Base-by-base conservation (phyloP, 2,113 vertebrate genomes). In the Prunella himalayana region DNA sequence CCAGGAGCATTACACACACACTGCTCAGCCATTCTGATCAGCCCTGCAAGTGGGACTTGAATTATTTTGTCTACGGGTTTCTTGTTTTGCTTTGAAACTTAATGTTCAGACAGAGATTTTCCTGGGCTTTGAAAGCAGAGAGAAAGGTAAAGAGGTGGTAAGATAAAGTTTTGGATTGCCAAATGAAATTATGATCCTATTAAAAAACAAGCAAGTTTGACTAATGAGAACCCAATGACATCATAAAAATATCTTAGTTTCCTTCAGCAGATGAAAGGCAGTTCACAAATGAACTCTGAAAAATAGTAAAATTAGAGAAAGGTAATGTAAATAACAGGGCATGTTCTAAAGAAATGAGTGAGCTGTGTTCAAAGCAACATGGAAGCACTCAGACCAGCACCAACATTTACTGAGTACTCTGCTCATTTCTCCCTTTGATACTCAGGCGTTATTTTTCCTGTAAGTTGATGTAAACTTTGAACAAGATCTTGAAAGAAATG, bases 341-440 rank as follows among this genome's bases (percentile, higher is more conserved):
- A 53, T 9, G 13, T 70, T 94, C 88, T 91, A 70, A 95, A 78
- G 89, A 89, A 83, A 8, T 42, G 73, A 92, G 66, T 4, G 51
- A 95, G 79, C 60, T 68, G n/a, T 70, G 51, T 83, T 95, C n/a
- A 78, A 82, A 53, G 66, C 69, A 92, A 78, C 23, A 3, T 86
- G 82, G 82, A 90, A 95, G 82, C 79, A 94, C 76, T 96, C 93
- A 96, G 82, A 93, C n/a, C 60, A 94, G 71, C 92, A 96, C 79
- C 71, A 93, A 15, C 54, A 49, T 93, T 92, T 84, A 86, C 14
- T 42, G 47, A 94, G 59, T n/a, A 78, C 75, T 54, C 37, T 64
- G 44, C 20, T 88, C 50, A 49, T 84, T 95, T 92, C 72, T 94
- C 60, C 90, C 93, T 96, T 97, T 96, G 94, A 96, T 96, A 93